Conservation (phyloP, 2,888 invertebrate species). For the Troilus luridus region DNA sequence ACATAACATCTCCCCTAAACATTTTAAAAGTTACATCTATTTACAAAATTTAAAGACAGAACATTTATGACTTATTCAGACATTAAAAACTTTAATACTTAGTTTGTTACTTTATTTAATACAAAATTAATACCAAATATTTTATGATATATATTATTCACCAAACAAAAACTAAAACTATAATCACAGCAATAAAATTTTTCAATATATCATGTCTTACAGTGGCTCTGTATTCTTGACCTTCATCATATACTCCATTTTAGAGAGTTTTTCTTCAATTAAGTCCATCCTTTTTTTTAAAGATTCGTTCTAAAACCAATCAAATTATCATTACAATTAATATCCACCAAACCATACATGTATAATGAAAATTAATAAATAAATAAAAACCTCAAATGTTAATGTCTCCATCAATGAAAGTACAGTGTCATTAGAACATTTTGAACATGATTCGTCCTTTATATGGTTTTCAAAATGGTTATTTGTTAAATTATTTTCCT, state of each 20-base stretch:
- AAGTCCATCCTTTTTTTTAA: conserved; percentile 30
- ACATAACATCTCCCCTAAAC: neutral
- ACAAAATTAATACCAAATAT: neutral
- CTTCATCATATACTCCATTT: conserved; percentile 27
- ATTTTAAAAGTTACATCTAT: neutral
- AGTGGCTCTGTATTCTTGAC: neutral
- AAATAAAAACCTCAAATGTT: neutral
- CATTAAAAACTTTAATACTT: neutral
- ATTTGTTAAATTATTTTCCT: neutral
- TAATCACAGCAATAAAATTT: neutral
- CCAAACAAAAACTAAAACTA: neutral
- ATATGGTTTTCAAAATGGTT: neutral
- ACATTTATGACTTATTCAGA: neutral
- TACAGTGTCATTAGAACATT: conserved; percentile 18
- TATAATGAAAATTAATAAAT: neutral
- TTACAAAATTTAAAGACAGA: neutral
- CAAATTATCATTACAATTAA: neutral
- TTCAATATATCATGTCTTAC: neutral
- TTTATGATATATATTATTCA: neutral
- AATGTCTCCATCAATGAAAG: conserved; percentile 32
- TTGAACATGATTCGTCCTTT: conserved; percentile 11
- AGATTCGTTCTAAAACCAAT: conserved; percentile 20
- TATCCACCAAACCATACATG: neutral
- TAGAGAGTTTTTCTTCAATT: conserved; percentile 13
- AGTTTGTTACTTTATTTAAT: neutral